These are phyloP conservation scores for Bruchidius siliquastri DNA, from an alignment of 2,888 invertebrate species.

Conservation along the genomic window DNA sequence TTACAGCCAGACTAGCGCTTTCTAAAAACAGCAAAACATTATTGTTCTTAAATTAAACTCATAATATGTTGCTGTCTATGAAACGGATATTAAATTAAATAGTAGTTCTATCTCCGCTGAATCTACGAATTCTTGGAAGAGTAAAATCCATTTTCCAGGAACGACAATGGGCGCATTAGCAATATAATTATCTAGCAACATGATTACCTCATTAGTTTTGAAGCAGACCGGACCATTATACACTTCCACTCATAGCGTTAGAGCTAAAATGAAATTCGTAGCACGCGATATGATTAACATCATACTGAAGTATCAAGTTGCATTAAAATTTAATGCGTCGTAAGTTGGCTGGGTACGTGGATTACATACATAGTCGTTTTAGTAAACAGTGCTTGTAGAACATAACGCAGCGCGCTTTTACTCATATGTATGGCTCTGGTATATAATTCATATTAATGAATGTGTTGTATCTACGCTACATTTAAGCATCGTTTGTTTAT, in stretches of 20 bases:
- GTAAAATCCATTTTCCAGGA: neutral
- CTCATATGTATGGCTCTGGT: neutral
- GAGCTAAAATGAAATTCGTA: neutral
- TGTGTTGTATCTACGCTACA: neutral
- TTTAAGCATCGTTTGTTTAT: neutral
- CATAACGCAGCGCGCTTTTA: neutral
- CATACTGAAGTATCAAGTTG: neutral
- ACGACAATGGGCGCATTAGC: neutral
- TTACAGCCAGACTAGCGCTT: no score
- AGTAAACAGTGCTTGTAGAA: neutral
- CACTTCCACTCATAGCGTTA: neutral
- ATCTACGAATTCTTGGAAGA: neutral
- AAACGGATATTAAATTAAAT: no score
- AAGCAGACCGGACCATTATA: neutral
- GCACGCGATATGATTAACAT: neutral
- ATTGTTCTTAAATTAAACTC: no score
- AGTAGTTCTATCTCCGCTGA: neutral
- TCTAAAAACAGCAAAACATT: no score
- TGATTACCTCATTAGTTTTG: neutral
- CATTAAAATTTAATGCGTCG: neutral
- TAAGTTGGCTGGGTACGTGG: neutral
- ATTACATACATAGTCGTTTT: neutral
- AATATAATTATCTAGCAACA: neutral
- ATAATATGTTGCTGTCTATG: no score
- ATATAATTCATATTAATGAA: conserved; percentile 1